Percentiles rank a stretch among this genome's conserved stretches.
These are phyloP conservation scores for Agraylea sexmaculata DNA, from an alignment of 1,140 invertebrate species.

Conservation along the genomic window DNA sequence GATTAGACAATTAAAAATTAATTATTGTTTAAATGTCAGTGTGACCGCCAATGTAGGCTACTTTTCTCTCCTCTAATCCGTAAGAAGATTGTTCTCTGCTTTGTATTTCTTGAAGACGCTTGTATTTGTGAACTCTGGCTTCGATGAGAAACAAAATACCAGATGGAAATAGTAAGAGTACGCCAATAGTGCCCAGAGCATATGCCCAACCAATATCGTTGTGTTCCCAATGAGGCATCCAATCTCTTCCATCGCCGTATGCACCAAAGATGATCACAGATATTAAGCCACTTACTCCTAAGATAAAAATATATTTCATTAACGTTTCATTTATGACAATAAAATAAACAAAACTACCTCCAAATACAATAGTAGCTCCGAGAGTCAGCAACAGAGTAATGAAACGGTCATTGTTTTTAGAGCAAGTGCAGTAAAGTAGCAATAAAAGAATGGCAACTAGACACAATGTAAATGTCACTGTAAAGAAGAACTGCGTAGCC, in stretches of 20 bases:
- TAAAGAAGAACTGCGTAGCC: constrained; percentile 85
- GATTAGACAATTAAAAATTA: too few relatives aligned
- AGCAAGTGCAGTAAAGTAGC: constrained; percentile 60
- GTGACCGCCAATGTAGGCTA: constrained; percentile 36
- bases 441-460: constrained; percentile 61
- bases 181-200: constrained; percentile 71
- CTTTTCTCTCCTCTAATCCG: constrained; percentile 42
- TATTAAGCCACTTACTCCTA: constrained; percentile 58
- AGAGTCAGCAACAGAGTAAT: constrained; percentile 58
- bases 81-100: constrained; percentile 48
- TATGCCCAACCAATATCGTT: constrained; percentile 94
- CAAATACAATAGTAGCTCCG: constrained; percentile 56
- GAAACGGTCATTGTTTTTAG: constrained; percentile 66
- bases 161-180: constrained; percentile 55
- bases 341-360: constrained; percentile 27
- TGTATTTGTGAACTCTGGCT: constrained; percentile 59
- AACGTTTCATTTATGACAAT: background rate
- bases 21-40: constrained; percentile 50
- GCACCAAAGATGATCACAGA: constrained; percentile 65
- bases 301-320: constrained; percentile 1
- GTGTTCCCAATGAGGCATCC: constrained; percentile 95
- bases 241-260: constrained; percentile 78
- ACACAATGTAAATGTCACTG: constrained; percentile 67
- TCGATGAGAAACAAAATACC: constrained; percentile 74
- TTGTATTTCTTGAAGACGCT: constrained; percentile 52